Conservation (phyloP, 2,888 invertebrate species). For the Isotomurus palustris region DNA sequence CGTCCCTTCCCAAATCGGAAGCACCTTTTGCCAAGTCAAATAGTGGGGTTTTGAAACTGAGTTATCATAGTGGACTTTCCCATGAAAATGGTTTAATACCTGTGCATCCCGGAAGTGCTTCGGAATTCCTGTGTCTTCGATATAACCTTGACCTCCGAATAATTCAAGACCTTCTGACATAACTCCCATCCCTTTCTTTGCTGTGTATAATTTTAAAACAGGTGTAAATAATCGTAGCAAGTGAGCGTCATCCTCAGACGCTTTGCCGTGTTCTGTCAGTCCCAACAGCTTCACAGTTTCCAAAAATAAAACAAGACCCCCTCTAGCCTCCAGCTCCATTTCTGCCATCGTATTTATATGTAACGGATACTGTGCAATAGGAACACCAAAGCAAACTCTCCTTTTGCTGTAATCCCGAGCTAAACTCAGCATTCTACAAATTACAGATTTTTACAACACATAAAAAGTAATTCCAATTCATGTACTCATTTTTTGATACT, state of each 20-base stretch:
- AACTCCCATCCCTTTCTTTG: constrained; percentile 54
- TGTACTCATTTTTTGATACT: too few species aligned
- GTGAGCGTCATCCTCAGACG: constrained; percentile 49
- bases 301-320: constrained; percentile 52
- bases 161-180: constrained; percentile 56
- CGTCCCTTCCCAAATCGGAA: constrained; percentile 60
- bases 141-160: constrained; percentile 59
- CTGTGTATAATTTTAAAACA: constrained; percentile 55
- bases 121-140: constrained; percentile 58
- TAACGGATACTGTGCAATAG: constrained; percentile 53
- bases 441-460: neutral
- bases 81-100: constrained; percentile 47
- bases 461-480: too few species aligned
- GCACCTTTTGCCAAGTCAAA: constrained; percentile 46
- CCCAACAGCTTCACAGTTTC: constrained; percentile 54
- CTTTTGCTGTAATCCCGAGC: constrained; percentile 54
- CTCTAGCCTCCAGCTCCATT: constrained; percentile 55
- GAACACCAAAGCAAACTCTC: constrained; percentile 54
- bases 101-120: constrained; percentile 56
- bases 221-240: constrained; percentile 56
- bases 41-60: neutral
- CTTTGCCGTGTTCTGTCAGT: constrained; percentile 49
- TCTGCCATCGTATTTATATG: constrained; percentile 54
- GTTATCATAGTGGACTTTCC: neutral
- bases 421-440: constrained; percentile 52